A percentile compares a stretch with the other conserved stretches of the same genome.
Conservation (phyloP, 2,888 invertebrate species). For the Druceiella hillmani region DNA sequence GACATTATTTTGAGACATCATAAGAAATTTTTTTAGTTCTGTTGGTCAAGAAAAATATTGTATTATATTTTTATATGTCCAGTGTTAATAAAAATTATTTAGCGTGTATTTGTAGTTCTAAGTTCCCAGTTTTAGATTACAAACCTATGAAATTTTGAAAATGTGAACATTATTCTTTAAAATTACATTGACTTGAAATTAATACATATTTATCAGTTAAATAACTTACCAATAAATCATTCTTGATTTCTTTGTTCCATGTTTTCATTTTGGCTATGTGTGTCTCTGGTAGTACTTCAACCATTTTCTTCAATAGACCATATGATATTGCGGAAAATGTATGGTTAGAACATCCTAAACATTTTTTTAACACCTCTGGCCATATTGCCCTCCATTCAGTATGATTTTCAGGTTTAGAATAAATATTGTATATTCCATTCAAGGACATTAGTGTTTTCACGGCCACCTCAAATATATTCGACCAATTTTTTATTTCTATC, state of each 20-base stretch:
- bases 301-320: constrained; percentile 57
- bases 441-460: constrained; percentile 54
- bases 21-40: too few relatives aligned
- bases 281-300: constrained; percentile 52
- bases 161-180: too few relatives aligned
- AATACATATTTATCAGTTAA: too few relatives aligned
- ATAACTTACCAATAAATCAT: constrained; percentile 51
- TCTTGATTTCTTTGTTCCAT: constrained; percentile 53
- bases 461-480: constrained; percentile 59
- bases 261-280: constrained; percentile 48
- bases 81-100: too few relatives aligned
- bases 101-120: too few relatives aligned
- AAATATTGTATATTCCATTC: constrained; percentile 59
- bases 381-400: constrained; percentile 56
- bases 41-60: too few relatives aligned
- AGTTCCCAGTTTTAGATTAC: too few relatives aligned
- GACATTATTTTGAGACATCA: too few relatives aligned
- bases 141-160: too few relatives aligned
- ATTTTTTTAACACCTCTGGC: constrained; percentile 59
- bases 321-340: constrained; percentile 61
- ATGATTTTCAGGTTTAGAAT: constrained; percentile 57
- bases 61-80: too few relatives aligned
- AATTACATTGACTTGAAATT: too few relatives aligned
- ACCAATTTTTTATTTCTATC: constrained; percentile 58
- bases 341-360: constrained; percentile 58